A percentile compares a stretch with the other conserved stretches of the same genome.
These are phyloP conservation scores for Pheosia tremula DNA, from an alignment of 2,888 invertebrate genomes.

Conservation along the genomic window DNA sequence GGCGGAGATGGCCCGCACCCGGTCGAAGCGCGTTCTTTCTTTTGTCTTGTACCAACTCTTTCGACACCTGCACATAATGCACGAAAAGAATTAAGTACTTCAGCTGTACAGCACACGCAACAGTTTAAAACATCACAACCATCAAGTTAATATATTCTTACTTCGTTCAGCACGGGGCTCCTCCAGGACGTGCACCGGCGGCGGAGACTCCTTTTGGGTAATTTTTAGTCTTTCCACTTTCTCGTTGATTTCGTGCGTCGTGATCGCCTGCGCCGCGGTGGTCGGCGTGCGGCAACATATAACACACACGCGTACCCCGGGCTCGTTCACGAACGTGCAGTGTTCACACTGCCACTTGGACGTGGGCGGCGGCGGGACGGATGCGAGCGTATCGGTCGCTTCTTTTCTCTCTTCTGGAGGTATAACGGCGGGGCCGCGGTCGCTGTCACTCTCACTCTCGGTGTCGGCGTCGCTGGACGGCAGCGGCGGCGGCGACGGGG, in stretches of 20 bases:
- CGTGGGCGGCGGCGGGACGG: conserved; percentile 80
- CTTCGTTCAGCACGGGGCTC: conserved; percentile 79
- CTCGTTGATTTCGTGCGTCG: conserved; percentile 29
- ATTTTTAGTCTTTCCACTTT: conserved; percentile 44
- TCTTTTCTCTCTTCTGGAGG: conserved; percentile 30
- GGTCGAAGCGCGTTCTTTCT: conserved; percentile 75
- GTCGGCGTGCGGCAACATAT: conserved; percentile 94
- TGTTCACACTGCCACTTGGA: conserved; percentile 94
- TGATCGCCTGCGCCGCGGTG: conserved; percentile 55
- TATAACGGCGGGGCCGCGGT: conserved; percentile 32
- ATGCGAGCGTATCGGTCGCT: conserved; percentile 61
- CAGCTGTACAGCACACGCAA: no score
- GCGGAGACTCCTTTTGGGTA: conserved; percentile 23
- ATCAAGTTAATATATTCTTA: conserved; percentile 67
- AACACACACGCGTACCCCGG: conserved; percentile 90
- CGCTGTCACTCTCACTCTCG: conserved; percentile 76
- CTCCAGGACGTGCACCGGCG: conserved; percentile 27
- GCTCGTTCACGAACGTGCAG: conserved; percentile 94
- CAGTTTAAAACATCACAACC: not conserved
- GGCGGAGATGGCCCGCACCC: conserved; percentile 87
- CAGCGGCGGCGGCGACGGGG: conserved; percentile 72
- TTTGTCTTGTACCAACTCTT: conserved; percentile 53
- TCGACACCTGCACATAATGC: conserved; percentile 39
- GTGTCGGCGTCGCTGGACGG: conserved; percentile 86
- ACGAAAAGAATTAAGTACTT: not conserved